These are phyloP conservation scores for Hippopotamyrus pictus DNA, from an alignment of 2,797 vertebrate species.

Conservation along the genomic window DNA sequence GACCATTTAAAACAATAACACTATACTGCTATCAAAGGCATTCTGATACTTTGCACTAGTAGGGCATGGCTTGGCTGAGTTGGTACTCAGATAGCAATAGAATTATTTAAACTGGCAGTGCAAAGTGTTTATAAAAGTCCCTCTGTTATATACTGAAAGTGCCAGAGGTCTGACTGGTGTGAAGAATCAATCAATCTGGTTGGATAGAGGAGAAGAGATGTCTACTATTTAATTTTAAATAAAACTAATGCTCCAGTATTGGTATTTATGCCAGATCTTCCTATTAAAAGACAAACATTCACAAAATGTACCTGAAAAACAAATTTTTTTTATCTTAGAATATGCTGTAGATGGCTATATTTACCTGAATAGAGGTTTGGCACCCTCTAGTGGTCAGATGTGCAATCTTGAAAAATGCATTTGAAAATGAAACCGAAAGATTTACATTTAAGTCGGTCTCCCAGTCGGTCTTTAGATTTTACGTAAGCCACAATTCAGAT, in stretches of 20 bases:
- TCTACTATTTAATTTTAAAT: background rate
- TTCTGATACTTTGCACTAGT: conserved; percentile 10
- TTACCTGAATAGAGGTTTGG: background rate
- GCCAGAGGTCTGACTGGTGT: background rate
- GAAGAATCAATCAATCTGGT: background rate
- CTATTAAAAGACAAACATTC: conserved; percentile 24
- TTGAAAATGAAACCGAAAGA: background rate
- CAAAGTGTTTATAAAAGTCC: conserved; percentile 12
- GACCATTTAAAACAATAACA: background rate
- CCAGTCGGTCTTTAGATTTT: background rate
- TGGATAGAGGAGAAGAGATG: background rate
- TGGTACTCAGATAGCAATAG: background rate
- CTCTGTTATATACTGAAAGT: background rate
- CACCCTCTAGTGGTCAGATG: conserved; percentile 21
- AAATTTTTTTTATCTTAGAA: background rate
- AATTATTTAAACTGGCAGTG: conserved; percentile 19
- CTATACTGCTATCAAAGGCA: conserved; percentile 11
- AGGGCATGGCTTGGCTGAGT: background rate
- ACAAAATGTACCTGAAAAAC: background rate
- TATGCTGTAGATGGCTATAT: background rate
- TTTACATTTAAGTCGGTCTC: background rate
- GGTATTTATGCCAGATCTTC: background rate
- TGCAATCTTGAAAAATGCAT: background rate
- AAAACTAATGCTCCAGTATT: background rate
- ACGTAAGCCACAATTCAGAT: background rate